Conservation (phyloP, 2,888 invertebrate genomes). For the Ochropleura leucogaster region DNA sequence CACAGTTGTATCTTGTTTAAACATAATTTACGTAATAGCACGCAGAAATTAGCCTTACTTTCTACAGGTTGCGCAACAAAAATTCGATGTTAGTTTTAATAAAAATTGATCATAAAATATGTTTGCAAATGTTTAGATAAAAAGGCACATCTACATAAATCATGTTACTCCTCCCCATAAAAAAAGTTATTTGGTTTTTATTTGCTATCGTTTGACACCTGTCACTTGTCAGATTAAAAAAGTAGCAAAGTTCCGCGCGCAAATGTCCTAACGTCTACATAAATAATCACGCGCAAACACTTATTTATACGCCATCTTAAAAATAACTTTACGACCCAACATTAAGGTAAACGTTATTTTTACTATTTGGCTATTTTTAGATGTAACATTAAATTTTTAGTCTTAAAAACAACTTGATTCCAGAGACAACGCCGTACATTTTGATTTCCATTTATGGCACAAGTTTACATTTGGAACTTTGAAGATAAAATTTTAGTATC, state of each 20-base stretch:
- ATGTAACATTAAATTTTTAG: constrained; percentile 5
- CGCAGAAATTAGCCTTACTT: constrained; percentile 55
- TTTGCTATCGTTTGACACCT: constrained; percentile 35
- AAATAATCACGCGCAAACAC: constrained; percentile 6
- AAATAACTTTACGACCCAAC: background rate
- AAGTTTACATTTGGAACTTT: background rate
- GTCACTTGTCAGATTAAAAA: constrained; percentile 50
- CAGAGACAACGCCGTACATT: background rate
- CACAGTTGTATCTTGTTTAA: constrained; percentile 11
- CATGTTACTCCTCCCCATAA: constrained; percentile 15
- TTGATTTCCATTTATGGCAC: background rate
- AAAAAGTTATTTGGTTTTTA: constrained; percentile 14
- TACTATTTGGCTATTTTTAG: constrained; percentile 17
- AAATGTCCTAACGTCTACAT: constrained; percentile 20
- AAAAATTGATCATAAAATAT: constrained; percentile 23
- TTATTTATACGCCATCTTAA: background rate
- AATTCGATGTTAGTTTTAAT: constrained; percentile 17
- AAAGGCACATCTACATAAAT: constrained; percentile 40
- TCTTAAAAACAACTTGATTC: background rate
- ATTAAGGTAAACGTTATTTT: constrained; percentile 10
- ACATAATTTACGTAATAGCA: constrained; percentile 48
- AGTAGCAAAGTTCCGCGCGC: constrained; percentile 1
- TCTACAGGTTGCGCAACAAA: constrained; percentile 57
- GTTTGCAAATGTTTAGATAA: constrained; percentile 30
- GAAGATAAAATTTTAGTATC: background rate